Conservation (phyloP, 37 sponge, comb jelly and placozoan species). For the Amphimedon queenslandica region DNA sequence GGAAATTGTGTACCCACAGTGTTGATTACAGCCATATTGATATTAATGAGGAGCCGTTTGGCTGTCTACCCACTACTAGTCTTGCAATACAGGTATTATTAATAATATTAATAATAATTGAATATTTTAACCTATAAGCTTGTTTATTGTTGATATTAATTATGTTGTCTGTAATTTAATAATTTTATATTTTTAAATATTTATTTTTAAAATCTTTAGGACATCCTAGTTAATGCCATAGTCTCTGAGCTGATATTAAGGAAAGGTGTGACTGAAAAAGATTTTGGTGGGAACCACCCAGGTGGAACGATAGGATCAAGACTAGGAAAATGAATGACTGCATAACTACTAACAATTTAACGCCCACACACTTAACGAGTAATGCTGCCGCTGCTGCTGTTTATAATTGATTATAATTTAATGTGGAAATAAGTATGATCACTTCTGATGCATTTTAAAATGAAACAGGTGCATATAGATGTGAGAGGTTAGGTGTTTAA, state of each 20-base stretch:
- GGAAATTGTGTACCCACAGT: conserved; percentile 7
- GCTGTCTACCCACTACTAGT: conserved; percentile 54
- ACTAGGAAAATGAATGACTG: no score
- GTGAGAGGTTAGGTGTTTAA: no score
- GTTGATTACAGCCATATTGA: conserved; percentile 35
- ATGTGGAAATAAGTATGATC: background rate
- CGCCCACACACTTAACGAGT: no score
- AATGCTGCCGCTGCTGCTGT: no score
- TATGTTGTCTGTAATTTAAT: no score
- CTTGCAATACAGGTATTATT: conserved; percentile 62
- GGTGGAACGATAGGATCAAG: conserved; percentile 63
- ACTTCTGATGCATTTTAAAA: background rate
- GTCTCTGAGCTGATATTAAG: conserved; percentile 44
- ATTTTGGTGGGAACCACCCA: conserved; percentile 65
- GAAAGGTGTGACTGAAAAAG: conserved; percentile 20
- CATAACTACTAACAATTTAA: no score
- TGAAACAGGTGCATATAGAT: no score
- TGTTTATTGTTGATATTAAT: no score
- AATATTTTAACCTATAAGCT: no score
- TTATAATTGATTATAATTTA: background rate
- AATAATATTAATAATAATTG: background rate
- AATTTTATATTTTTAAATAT: no score
- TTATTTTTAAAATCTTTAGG: conserved; percentile 32
- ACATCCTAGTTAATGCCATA: conserved; percentile 62
- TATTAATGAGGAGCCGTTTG: conserved; percentile 53